Conservation (phyloP, 2,113 vertebrate genomes). For the Albula glossodonta region DNA sequence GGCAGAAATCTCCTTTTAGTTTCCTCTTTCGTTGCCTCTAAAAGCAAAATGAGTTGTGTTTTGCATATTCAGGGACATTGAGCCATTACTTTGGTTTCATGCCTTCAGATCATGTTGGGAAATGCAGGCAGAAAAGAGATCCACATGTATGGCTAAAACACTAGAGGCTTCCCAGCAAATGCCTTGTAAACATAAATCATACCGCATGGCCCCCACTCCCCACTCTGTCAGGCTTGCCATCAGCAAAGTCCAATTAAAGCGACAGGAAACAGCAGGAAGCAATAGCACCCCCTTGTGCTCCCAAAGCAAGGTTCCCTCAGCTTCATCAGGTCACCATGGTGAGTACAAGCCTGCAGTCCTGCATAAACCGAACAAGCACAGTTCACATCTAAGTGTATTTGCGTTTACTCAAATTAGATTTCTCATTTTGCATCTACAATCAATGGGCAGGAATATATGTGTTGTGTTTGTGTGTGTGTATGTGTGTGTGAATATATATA, state of each 20-base stretch:
- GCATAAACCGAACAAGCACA: too few species aligned
- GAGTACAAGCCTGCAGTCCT: not conserved
- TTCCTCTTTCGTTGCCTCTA: not conserved
- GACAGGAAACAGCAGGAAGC: not conserved
- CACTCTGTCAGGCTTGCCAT: not conserved
- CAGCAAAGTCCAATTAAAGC: not conserved
- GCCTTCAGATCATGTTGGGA: not conserved
- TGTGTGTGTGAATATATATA: too few species aligned
- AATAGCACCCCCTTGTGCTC: not conserved
- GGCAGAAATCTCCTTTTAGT: not conserved
- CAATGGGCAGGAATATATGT: too few species aligned
- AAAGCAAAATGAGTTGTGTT: not conserved
- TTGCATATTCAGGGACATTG: not conserved
- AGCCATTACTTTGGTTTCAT: not conserved
- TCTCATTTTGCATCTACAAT: too few species aligned
- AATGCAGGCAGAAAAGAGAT: not conserved
- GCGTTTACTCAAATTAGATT: too few species aligned
- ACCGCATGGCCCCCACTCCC: not conserved
- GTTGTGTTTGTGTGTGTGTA: too few species aligned
- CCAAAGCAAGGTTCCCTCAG: not conserved
- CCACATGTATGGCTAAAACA: not conserved
- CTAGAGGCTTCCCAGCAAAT: not conserved
- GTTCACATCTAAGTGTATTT: too few species aligned
- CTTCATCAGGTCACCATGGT: too few species aligned
- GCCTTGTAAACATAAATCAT: not conserved